These are phyloP conservation scores for Enteromius radiatus DNA, from an alignment of 2,797 vertebrate species.

Conservation along the genomic window DNA sequence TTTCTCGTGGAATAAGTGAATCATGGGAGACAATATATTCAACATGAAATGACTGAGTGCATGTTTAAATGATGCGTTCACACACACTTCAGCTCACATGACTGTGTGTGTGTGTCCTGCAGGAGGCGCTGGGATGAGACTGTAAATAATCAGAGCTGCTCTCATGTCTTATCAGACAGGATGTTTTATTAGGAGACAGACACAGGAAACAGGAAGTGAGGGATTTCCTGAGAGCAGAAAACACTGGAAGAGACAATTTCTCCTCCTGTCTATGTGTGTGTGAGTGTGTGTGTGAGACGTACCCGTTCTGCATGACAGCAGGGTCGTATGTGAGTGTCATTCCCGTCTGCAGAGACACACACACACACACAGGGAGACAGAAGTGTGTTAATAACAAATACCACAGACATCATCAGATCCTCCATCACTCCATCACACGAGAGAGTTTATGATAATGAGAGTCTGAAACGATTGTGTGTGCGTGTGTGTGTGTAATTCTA, in stretches of 20 bases:
- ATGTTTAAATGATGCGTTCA: not conserved
- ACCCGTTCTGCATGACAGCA: constrained; percentile 97
- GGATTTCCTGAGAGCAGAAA: not conserved
- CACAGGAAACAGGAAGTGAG: constrained; percentile 13
- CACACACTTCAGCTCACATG: not conserved
- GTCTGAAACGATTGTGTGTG: not conserved
- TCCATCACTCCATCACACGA: not conserved
- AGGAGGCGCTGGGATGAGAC: not conserved
- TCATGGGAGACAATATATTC: too few species aligned
- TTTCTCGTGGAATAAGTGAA: too few species aligned
- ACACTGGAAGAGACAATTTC: not conserved
- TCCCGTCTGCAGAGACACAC: not conserved
- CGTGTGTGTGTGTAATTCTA: not conserved
- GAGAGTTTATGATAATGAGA: not conserved
- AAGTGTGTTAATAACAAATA: not conserved
- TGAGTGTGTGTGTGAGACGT: constrained; percentile 67
- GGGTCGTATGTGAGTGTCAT: constrained; percentile 56
- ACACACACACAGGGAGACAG: not conserved
- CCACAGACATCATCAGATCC: not conserved
- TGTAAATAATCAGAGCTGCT: not conserved
- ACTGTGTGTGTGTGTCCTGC: not conserved
- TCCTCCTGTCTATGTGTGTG: not conserved
- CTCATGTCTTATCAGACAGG: not conserved
- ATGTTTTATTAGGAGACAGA: not conserved
- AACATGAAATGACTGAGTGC: too few species aligned